phyloP scores from a whole-genome alignment of 2,113 vertebrate species.

The Passer montanus region DNA sequence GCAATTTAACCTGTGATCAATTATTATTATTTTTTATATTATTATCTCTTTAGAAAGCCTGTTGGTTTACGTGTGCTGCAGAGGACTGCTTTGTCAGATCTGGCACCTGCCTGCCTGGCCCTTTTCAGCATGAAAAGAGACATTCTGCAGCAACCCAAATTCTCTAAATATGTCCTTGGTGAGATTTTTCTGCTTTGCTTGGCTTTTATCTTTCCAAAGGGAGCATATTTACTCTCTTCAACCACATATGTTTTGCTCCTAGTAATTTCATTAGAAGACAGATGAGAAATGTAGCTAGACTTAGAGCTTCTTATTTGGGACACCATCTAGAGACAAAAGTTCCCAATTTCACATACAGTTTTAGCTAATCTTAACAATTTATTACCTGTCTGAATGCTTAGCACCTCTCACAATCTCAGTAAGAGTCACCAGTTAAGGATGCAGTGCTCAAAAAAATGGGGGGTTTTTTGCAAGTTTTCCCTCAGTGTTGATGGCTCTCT shows the following conservation, averaged over 20 bases:
- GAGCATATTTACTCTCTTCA: not conserved
- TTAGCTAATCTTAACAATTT: not conserved
- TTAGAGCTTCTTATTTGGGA: not conserved
- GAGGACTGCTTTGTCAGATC: not conserved
- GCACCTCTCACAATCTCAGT: not conserved
- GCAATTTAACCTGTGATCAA: not conserved
- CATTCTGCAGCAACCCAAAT: not conserved
- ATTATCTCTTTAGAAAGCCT: not conserved
- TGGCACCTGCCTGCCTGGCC: not conserved
- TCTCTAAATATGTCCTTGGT: not conserved
- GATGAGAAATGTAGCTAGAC: not conserved
- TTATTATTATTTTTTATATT: not conserved
- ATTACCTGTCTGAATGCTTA: not conserved
- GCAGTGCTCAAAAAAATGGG: not conserved
- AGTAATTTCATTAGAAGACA: not conserved
- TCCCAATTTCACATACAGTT: not conserved
- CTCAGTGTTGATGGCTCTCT: not conserved
- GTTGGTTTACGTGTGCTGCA: not conserved
- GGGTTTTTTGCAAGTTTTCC: not conserved
- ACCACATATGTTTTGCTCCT: not conserved
- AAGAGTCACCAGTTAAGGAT: not conserved
- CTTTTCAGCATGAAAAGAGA: not conserved
- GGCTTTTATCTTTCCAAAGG: not conserved
- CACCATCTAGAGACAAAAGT: not conserved
- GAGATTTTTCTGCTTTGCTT: not conserved